Evolutionary conservation across 2,888 invertebrate species (phyloP), one percentile per base, ranked within the genome.

Genomic region (Drosophila austrosaltans): DNA sequence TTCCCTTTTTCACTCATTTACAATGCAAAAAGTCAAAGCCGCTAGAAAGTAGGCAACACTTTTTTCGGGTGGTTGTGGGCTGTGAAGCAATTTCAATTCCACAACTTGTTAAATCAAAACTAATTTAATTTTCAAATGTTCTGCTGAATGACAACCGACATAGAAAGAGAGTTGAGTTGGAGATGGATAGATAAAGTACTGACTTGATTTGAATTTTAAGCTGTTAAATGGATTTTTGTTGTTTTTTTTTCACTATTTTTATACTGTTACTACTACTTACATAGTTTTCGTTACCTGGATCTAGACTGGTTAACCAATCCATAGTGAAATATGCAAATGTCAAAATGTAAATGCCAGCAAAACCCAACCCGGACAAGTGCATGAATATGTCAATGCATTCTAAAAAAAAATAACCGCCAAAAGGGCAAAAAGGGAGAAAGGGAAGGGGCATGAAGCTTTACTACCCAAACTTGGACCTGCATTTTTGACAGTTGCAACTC

Each of bases 401-500:
- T 71, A 57, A 39, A 57, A 57, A 48, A 25, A 48, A 22, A 10
- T 16, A 16, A 16, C 16, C 48, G 1, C 7, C 1, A 48, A 10
- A 22, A 22, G 2, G 1, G 2, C 7, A 44, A 44, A 44, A 44
- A 20, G 5, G 20, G 8, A 8, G 3, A 48, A 48, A 48, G 1
- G 12, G 1, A 20, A 20, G 44, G 7, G 20, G 48, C 48, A 44
- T 3, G 3, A 32, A 76, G 76, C 63, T 48, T 32, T 44, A 40
- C 66, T 53, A 66, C 53, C 36, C 39, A 53, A n/a, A 67, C 72
- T 78, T 76, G 68, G 62, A 69, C 78, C 78, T 73, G 79, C 79
- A 81, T 83, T 81, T 81, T 78, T 81, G 79, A 82, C 84, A 82
- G 81, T 83, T 84, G 69, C 73, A 78, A 81, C 78, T 79, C 75